Base-by-base conservation (phyloP, 2,888 invertebrate species). In the Polydrusus pterygomalis region DNA sequence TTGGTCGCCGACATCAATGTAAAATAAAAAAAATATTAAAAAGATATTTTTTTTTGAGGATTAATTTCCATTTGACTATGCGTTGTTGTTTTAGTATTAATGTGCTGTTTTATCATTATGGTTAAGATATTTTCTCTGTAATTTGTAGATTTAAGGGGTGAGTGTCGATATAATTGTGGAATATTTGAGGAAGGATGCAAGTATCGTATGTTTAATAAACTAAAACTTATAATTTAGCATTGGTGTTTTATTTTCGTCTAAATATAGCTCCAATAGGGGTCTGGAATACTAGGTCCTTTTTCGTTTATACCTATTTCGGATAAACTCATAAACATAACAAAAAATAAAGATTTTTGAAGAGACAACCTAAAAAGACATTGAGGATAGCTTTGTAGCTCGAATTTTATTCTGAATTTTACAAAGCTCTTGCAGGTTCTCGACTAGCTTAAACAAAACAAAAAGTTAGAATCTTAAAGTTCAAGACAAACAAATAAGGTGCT, bases 1-100 rank as follows among this genome's bases (percentile, higher is more conserved):
- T 88, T 95, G 94, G 94, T 94, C 95, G 7, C 95, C 95, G 0
- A 95, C 95, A 9, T 95, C 95, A 0, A 95, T 95, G 95, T 95
- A 91, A 87, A 8, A 11, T 18, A 47, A 3, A 15, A n/a, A 18
- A 20, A 45, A 60, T 18, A 6, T 6, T 6, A 34, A 10, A 10
- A 34, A 6, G 45, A 65, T 68, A 62, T 74, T 69, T 74, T 63
- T 18, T 15, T 56, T 11, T 10, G 17, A 70, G 56, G 75, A 72
- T 72, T 75, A 72, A 75, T 77, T 74, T 70, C n/a, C 65, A 38
- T 70, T 77, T 78, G 78, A 78, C 78, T 78, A 78, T 70, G 69
- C 75, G 74, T 78, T 78, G 47, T 77, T 74, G 70, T n/a, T 74
- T 75, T 78, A 78, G 74, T 78, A 77, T 78, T 78, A 78, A 76